Percentiles rank a stretch among this genome's conserved stretches.
Conservation (phyloP, 1,140 invertebrate genomes). For the Melitaea cinxia region DNA sequence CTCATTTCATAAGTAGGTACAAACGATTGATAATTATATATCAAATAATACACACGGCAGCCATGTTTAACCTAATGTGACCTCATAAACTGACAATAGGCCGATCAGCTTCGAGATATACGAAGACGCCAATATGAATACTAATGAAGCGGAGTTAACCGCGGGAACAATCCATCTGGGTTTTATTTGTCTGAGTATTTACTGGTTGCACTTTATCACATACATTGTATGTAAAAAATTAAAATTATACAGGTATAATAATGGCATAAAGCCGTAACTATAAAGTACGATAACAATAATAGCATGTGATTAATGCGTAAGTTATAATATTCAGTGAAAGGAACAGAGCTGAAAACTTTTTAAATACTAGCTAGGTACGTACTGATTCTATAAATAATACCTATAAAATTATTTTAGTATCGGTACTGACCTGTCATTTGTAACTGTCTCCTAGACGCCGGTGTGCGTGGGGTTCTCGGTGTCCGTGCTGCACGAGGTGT, state of each 20-base stretch:
- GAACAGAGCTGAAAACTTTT: too few species aligned
- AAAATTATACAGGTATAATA: neutral
- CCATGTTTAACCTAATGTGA: conserved; percentile 27
- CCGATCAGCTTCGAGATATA: conserved; percentile 12
- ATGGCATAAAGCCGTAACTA: too few species aligned
- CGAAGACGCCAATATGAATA: conserved; percentile 27
- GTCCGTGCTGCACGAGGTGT: conserved; percentile 65
- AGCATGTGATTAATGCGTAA: too few species aligned
- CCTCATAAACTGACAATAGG: conserved; percentile 24
- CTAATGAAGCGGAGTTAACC: conserved; percentile 24
- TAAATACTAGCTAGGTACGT: too few species aligned
- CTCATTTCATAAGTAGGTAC: too few species aligned
- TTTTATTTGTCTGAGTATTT: conserved; percentile 15
- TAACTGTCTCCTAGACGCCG: conserved; percentile 73
- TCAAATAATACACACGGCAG: conserved; percentile 1
- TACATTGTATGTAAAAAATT: neutral
- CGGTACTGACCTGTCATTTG: conserved; percentile 74
- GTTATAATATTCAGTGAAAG: too few species aligned
- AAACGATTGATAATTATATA: neutral
- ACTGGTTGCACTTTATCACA: neutral
- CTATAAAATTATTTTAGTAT: conserved; percentile 1
- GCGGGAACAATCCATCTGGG: conserved; percentile 29
- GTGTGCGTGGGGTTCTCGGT: conserved; percentile 67
- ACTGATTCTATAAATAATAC: neutral
- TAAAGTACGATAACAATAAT: too few species aligned